phyloP scores from a whole-genome alignment of 1,140 invertebrate genomes.

The Linepithema humile region DNA sequence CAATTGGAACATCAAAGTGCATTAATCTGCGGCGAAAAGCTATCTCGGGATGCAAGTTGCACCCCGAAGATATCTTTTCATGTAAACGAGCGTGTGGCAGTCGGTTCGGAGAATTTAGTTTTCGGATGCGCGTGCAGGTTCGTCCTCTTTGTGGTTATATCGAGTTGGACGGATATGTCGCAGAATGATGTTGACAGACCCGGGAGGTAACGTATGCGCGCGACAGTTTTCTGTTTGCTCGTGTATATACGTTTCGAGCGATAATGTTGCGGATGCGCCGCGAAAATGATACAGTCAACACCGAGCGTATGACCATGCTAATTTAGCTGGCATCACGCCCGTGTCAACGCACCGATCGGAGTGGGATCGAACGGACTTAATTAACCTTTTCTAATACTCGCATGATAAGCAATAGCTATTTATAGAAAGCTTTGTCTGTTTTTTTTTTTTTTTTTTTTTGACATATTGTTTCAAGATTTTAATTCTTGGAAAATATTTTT shows the following conservation, averaged over 20 bases:
- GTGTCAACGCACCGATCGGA: slow-evolving; percentile 4
- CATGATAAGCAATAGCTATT: background rate
- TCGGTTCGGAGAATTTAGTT: slow-evolving; percentile 47
- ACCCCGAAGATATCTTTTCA: slow-evolving; percentile 17
- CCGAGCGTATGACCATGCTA: slow-evolving; percentile 27
- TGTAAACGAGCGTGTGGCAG: background rate
- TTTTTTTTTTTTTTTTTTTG: background rate
- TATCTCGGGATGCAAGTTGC: background rate
- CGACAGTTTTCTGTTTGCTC: slow-evolving; percentile 61
- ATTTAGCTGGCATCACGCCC: background rate
- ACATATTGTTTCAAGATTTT: background rate
- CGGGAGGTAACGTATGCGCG: slow-evolving; percentile 39
- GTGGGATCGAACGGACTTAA: background rate
- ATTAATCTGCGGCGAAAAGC: slow-evolving; percentile 26
- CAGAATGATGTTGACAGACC: slow-evolving; percentile 51
- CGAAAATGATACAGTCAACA: slow-evolving; percentile 58
- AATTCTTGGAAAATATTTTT: background rate
- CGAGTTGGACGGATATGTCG: slow-evolving; percentile 28
- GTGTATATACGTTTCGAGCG: slow-evolving; percentile 46
- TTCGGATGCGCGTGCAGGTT: background rate
- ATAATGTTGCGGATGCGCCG: slow-evolving; percentile 67
- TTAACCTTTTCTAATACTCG: background rate
- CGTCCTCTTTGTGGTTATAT: slow-evolving; percentile 39
- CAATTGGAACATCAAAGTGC: background rate
- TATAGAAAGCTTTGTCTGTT: background rate